These are phyloP conservation scores for Canis aureus DNA, from an alignment of 2,113 vertebrate species.

Conservation along the genomic window DNA sequence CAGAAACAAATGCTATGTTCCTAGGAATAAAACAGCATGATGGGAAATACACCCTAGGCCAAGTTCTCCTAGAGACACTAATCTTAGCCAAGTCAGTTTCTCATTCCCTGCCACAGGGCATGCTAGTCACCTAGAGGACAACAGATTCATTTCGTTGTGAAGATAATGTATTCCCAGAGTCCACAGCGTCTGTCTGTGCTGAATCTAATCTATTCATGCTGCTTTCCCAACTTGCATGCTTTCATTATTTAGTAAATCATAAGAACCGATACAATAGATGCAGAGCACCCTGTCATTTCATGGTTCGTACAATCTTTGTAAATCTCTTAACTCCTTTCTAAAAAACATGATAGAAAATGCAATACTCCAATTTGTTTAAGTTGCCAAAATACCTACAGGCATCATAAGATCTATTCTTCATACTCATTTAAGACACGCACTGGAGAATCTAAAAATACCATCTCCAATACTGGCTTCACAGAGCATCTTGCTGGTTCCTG, in stretches of 20 bases:
- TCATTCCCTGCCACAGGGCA: neutral
- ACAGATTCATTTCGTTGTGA: neutral
- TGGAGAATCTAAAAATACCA: neutral
- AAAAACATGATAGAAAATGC: slow-evolving; percentile 13
- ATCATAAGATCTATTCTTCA: neutral
- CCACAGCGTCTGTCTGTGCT: no score
- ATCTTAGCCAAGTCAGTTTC: neutral
- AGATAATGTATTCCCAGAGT: neutral
- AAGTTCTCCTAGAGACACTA: neutral
- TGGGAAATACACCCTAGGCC: neutral
- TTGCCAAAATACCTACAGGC: neutral
- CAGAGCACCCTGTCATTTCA: neutral
- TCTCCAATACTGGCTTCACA: neutral
- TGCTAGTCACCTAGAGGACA: neutral
- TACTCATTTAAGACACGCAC: neutral
- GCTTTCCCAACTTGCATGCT: neutral
- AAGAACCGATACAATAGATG: neutral
- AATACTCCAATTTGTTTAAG: neutral
- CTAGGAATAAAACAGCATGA: neutral
- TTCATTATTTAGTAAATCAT: neutral
- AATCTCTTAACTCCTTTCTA: neutral
- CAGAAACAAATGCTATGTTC: neutral
- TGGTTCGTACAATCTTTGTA: neutral
- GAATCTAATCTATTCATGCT: neutral
- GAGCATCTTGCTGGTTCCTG: neutral